A percentile compares a stretch with the other conserved stretches of the same genome.
phyloP scores from a whole-genome alignment of 2,888 invertebrate species.

The Dicranocentrus wangi region DNA sequence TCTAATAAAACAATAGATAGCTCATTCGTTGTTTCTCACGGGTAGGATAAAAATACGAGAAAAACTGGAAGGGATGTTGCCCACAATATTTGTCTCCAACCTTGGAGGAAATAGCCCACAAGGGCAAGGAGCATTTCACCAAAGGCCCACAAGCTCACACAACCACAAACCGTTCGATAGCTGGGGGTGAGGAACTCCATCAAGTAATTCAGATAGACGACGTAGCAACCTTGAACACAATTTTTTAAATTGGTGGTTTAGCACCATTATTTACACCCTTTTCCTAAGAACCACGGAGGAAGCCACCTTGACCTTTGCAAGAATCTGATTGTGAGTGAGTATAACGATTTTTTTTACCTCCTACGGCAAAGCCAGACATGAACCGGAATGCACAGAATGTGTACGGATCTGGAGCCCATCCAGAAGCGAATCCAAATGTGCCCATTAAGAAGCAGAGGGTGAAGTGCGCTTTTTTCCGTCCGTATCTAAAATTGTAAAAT shows the following conservation, averaged over 20 bases:
- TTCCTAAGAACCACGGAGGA: too few species aligned
- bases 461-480: slow-evolving; percentile 68
- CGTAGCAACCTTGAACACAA: slow-evolving; percentile 60
- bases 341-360: slow-evolving; percentile 55
- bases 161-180: slow-evolving; percentile 67
- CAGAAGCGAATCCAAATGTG: slow-evolving; percentile 63
- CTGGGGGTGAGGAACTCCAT: slow-evolving; percentile 71
- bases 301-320: slow-evolving; percentile 14
- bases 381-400: slow-evolving; percentile 65
- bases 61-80: slow-evolving; percentile 59
- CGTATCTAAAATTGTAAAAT: slow-evolving; percentile 54
- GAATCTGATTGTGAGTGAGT: background rate
- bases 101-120: slow-evolving; percentile 58
- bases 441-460: slow-evolving; percentile 65
- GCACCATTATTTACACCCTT: background rate
- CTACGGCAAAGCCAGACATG: slow-evolving; percentile 64
- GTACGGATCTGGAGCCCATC: slow-evolving; percentile 63
- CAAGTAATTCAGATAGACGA: slow-evolving; percentile 68
- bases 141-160: slow-evolving; percentile 67
- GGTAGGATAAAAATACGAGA: slow-evolving; percentile 64
- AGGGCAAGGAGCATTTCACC: slow-evolving; percentile 68
- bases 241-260: background rate
- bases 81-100: slow-evolving; percentile 66
- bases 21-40: slow-evolving; percentile 47
- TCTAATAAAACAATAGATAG: too few species aligned